Evolutionary conservation across 37 sponge, comb jelly and placozoan genomes (phyloP).

Genomic region (Hexactinellida sp.): DNA sequence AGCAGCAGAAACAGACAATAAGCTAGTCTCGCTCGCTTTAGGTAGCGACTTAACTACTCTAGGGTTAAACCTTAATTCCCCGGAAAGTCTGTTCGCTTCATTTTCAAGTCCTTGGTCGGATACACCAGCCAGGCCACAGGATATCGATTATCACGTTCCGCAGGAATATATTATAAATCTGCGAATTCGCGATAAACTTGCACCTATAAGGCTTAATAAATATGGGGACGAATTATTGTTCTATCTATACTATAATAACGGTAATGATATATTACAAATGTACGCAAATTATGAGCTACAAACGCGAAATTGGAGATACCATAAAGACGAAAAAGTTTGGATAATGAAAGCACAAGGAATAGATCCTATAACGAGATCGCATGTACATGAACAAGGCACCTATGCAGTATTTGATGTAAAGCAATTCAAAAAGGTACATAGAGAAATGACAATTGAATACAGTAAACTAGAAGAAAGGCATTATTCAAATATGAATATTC

Average conservation of each 20-base stretch:
- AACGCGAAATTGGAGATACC: conserved; percentile 82
- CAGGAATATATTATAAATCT: conserved; percentile 80
- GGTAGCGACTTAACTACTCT: conserved; percentile 95
- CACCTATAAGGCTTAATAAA: conserved; percentile 54
- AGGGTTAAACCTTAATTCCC: conserved; percentile 90
- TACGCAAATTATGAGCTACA: conserved; percentile 79
- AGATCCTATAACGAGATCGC: conserved; percentile 61
- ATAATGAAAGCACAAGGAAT: conserved; percentile 81
- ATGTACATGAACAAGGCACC: conserved; percentile 66
- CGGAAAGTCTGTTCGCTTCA: conserved; percentile 80
- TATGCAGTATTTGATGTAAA: conserved; percentile 87
- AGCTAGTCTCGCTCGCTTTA: conserved; percentile 82
- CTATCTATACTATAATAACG: conserved; percentile 85
- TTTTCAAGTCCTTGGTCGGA: conserved; percentile 96
- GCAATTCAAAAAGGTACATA: conserved; percentile 72
- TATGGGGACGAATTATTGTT: conserved; percentile 85
- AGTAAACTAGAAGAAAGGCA: conserved; percentile 89
- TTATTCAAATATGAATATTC: conserved; percentile 10
- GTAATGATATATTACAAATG: conserved; percentile 82
- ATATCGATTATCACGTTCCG: conserved; percentile 79
- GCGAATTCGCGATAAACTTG: conserved; percentile 76
- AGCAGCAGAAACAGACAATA: conserved; percentile 88
- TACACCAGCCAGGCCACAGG: conserved; percentile 81
- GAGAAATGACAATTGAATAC: conserved; percentile 81
- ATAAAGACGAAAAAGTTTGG: conserved; percentile 92